Evolutionary conservation across 1,140 invertebrate species (phyloP), one percentile per base, ranked within the genome.

Genomic region (Papilio aristodemus): DNA sequence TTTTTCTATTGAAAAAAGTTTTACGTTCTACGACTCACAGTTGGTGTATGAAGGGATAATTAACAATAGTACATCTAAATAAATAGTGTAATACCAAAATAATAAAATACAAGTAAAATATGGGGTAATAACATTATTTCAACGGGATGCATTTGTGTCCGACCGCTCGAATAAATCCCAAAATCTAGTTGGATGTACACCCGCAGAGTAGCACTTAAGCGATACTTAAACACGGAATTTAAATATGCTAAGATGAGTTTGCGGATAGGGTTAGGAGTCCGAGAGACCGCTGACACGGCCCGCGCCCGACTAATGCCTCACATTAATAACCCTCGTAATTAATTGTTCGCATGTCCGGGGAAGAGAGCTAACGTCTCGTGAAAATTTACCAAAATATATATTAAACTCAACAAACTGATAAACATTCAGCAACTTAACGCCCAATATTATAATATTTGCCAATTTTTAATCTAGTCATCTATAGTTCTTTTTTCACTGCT

Each of bases 271-370:
- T 66, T 66, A 66, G 70, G 71, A 79, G 79, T 76, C 77, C 78
- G 77, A 79, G 73, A 75, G 76, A 78, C 80, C 80, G 83, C 81
- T 83, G 82, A 85, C 84, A 83, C 78, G 77, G 78, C 71, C 77
- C 75, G 74, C 74, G 78, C 70, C 80, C 79, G 82, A 88, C 81
- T 86, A 88, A 90, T 90, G 87, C 74, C 79, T 69, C 70, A 68
- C 85, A 90, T 90, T 90, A 85, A 90, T 88, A 88, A 83, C 83
- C 79, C 77, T 69, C 54, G 82, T 90, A 88, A 90, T 90, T 90
- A 90, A 90, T 90, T 86, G 87, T 90, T 90, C 79, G 86, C 88
- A 88, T 87, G 85, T 90, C 86, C 83, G 76, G 75, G 74, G 75
- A 86, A 85, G 82, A 85, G 63, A 66, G 25, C 63, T 41, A 43